Percentiles rank a stretch among this genome's conserved stretches.
Evolutionary conservation across 1,140 invertebrate genomes (phyloP).

Genomic region (Ceratosolen solmsi): DNA sequence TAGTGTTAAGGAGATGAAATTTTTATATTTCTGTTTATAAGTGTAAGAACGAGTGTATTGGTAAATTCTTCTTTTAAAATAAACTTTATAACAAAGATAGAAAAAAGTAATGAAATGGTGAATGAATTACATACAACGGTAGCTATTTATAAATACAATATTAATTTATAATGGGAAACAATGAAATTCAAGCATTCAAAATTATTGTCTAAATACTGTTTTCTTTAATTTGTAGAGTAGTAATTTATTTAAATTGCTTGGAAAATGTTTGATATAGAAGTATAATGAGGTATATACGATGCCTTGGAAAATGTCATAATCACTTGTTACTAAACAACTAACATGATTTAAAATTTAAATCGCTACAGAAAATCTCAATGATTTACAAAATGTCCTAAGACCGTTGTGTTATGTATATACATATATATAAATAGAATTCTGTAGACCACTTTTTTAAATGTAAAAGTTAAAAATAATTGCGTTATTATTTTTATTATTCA

Average conservation of each 20-base stretch:
- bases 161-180: conserved; percentile 39
- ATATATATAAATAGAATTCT: conserved; percentile 56
- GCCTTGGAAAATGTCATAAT: conserved; percentile 30
- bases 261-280: conserved; percentile 24
- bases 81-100: conserved; percentile 24
- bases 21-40: conserved; percentile 51
- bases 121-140: conserved; percentile 24
- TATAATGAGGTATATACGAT: conserved; percentile 28
- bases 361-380: conserved; percentile 10
- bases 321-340: not conserved
- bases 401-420: conserved; percentile 62
- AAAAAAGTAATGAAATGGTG: not conserved
- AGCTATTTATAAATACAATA: conserved; percentile 31
- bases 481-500: conserved; percentile 46
- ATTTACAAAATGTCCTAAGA: conserved; percentile 47
- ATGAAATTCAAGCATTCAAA: conserved; percentile 8
- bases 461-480: conserved; percentile 40
- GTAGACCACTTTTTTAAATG: conserved; percentile 59
- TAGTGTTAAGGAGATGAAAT: conserved; percentile 45
- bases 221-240: conserved; percentile 20
- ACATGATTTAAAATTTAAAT: too few species aligned
- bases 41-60: conserved; percentile 39
- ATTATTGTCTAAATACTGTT: conserved; percentile 6
- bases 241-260: conserved; percentile 18
- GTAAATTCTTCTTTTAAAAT: conserved; percentile 38